These are phyloP conservation scores for Pocillopora verrucosa DNA, from an alignment of 64 coral and sea anemone species.

Conservation along the genomic window DNA sequence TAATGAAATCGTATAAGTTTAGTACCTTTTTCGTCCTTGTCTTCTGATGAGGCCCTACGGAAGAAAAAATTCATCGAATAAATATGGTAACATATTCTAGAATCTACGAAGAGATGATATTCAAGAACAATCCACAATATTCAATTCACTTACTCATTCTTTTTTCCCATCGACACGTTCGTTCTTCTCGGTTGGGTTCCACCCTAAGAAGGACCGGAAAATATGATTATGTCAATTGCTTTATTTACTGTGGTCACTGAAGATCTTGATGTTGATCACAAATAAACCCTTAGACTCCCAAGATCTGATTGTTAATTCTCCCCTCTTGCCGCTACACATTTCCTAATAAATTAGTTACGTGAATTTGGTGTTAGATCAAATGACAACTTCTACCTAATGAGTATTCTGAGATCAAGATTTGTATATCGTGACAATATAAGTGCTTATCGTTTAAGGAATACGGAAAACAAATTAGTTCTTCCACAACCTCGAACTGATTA, in stretches of 20 bases:
- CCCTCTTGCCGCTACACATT: no score
- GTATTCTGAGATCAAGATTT: no score
- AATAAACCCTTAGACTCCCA: no score
- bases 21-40: conserved; percentile 39
- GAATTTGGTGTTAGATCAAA: no score
- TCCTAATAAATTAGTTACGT: no score
- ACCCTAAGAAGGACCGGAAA: conserved; percentile 43
- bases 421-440: no score
- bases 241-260: no score
- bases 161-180: conserved; percentile 83
- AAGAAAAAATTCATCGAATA: neutral
- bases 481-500: no score
- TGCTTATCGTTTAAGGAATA: no score
- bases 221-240: neutral
- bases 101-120: neutral
- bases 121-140: neutral
- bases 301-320: neutral
- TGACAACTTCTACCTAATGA: no score
- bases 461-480: no score
- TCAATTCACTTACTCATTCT: conserved; percentile 65
- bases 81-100: neutral
- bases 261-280: no score
- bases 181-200: conserved; percentile 84
- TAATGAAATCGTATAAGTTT: neutral
- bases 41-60: neutral